Base-by-base conservation (phyloP, 1,140 invertebrate genomes). In the Drosophila obscura region DNA sequence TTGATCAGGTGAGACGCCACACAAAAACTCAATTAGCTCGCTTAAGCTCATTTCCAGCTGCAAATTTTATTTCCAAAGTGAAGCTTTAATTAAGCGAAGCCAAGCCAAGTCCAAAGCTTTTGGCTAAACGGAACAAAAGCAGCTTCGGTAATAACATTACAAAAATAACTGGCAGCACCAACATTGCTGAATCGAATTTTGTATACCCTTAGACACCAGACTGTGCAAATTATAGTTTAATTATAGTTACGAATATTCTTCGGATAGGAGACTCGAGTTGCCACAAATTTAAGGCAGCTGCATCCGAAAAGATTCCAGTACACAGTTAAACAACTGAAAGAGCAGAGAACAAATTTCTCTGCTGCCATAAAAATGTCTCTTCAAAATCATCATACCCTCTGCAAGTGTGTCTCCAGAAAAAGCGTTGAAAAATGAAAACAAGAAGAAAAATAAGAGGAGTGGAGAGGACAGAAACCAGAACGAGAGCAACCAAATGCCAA, bases 61-160 rank as follows among this genome's bases (percentile, higher is more conserved):
- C 56, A 67, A 72, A 81, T 83, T 75, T 77, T 73, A 88, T 88
- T 88, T 77, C 61, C 52, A 62, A 79, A 87, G 88, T 77, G 63
- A 80, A 76, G 78, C 65, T 79, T 87, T 83, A 87, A 88, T 87
- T 88, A 82, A 88, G 76, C 63, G 46, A 59, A 64, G 66, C 51
- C 59, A 43, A 79, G 76, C 60, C 52, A 59, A 65, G 67, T 55
- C 51, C 60, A 43, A 79, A 64, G 60, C 62, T 59, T 68, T 73
- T 72, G 68, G 76, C 62, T 84, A 84, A 73, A 53, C 77, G 56
- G 16, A 68, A 52, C 56, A 57, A 77, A 71, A 71, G 65, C 68
- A 55, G 59, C 63, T 19, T 45, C 48, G 60, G 65, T 61, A 71
- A 85, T 77, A 75, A 68, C 77, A 81, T 72, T 75, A 64, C 61